Conservation (phyloP, 2,888 invertebrate species). For the Mesorhabditis belari region DNA sequence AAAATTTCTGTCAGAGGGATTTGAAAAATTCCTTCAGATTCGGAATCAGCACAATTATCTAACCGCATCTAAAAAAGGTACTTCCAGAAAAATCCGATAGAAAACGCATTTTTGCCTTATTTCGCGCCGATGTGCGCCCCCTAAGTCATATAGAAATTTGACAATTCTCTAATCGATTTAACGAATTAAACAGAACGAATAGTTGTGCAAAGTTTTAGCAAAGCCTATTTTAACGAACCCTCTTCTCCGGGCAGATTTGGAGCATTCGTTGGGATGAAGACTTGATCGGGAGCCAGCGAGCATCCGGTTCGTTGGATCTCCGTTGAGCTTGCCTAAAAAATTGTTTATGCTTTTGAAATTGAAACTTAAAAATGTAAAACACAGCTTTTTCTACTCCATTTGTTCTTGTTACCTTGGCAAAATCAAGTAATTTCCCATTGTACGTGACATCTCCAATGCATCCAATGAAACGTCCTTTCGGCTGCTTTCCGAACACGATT, state of each 20-base stretch:
- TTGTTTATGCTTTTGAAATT: not conserved
- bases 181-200: too few relatives aligned
- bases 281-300: conserved; percentile 25
- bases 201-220: too few relatives aligned
- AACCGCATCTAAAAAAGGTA: too few relatives aligned
- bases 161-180: too few relatives aligned
- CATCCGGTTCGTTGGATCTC: conserved; percentile 48
- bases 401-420: conserved; percentile 30
- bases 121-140: too few relatives aligned
- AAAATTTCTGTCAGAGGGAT: too few relatives aligned
- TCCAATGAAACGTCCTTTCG: conserved; percentile 69
- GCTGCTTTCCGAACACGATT: conserved; percentile 80
- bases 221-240: too few relatives aligned
- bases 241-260: conserved; percentile 1
- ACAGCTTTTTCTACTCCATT: not conserved
- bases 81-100: too few relatives aligned
- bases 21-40: too few relatives aligned
- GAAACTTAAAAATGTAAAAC: not conserved
- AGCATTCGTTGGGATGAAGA: conserved; percentile 4
- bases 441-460: conserved; percentile 87
- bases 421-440: conserved; percentile 64
- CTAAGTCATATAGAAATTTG: too few relatives aligned
- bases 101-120: too few relatives aligned
- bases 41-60: too few relatives aligned
- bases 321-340: conserved; percentile 23